A percentile compares a stretch with the other conserved stretches of the same genome.
phyloP scores from a whole-genome alignment of 2,797 vertebrate genomes.

The Mionectes olivaceus region DNA sequence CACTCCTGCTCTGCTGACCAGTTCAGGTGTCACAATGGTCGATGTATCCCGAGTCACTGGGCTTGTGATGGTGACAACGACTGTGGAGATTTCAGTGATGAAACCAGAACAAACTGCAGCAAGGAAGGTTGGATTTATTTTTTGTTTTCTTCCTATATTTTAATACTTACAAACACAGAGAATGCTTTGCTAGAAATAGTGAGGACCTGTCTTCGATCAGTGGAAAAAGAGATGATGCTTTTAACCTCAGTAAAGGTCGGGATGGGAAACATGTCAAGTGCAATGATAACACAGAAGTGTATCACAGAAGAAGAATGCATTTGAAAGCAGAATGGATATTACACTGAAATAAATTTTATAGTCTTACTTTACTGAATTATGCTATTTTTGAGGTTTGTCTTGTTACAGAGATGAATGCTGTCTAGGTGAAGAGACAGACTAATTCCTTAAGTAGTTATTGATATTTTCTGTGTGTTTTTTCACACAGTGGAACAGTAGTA shows the following conservation, averaged over 20 bases:
- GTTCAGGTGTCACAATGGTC: conserved; percentile 90
- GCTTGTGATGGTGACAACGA: conserved; percentile 96
- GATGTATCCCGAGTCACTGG: conserved; percentile 94
- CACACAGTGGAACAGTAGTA: background rate
- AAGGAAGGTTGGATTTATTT: conserved; percentile 78
- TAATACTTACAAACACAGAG: background rate
- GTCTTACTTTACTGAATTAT: conserved; percentile 8
- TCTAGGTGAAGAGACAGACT: background rate
- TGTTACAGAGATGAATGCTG: background rate
- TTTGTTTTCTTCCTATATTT: background rate
- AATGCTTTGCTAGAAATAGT: background rate
- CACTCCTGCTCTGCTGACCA: conserved; percentile 89
- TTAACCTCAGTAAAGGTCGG: background rate
- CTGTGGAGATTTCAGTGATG: conserved; percentile 96
- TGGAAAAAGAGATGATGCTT: background rate
- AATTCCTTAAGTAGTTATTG: background rate
- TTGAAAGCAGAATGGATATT: background rate
- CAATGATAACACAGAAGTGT: background rate
- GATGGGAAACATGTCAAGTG: background rate
- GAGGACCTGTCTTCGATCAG: background rate
- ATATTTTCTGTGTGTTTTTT: background rate
- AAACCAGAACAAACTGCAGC: conserved; percentile 86
- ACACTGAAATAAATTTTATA: background rate
- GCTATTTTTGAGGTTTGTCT: background rate
- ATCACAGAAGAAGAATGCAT: background rate